Percentiles rank a stretch among this genome's conserved stretches.
Conservation (phyloP, 2,888 invertebrate species). For the Heterodera filipjevi region DNA sequence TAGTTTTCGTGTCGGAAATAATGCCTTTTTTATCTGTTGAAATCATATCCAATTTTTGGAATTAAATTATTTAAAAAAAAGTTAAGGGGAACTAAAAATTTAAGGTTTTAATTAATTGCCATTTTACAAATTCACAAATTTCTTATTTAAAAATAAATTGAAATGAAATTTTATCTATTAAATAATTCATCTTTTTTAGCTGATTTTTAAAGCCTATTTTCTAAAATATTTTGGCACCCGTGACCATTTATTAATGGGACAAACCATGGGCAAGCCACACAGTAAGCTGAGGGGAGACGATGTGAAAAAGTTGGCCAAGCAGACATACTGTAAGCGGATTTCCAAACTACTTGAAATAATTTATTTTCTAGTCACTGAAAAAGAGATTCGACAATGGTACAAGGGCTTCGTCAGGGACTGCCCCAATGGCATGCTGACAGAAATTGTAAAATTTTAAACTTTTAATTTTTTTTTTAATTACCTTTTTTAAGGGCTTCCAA, state of each 20-base stretch:
- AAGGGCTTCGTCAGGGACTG: slow-evolving; percentile 96
- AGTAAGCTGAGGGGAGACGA: slow-evolving; percentile 94
- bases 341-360: too few relatives aligned
- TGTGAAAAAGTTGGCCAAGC: slow-evolving; percentile 85
- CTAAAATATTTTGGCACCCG: not conserved
- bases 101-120: too few relatives aligned
- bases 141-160: too few relatives aligned
- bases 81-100: too few relatives aligned
- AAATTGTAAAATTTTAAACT: slow-evolving; percentile 76
- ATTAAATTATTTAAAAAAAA: too few relatives aligned
- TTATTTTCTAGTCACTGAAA: slow-evolving; percentile 66
- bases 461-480: not conserved
- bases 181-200: not conserved
- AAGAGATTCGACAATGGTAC: slow-evolving; percentile 72
- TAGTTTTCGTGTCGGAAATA: too few relatives aligned
- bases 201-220: not conserved
- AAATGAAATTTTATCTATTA: too few relatives aligned
- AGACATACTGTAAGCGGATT: slow-evolving; percentile 83
- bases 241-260: slow-evolving; percentile 12
- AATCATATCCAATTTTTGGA: too few relatives aligned
- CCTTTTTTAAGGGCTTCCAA: slow-evolving; percentile 83
- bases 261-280: slow-evolving; percentile 87
- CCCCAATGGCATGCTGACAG: slow-evolving; percentile 89
- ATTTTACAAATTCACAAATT: too few relatives aligned
- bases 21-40: too few relatives aligned